phyloP scores from a whole-genome alignment of 2,113 vertebrate genomes.

The Trogon melanurus region DNA sequence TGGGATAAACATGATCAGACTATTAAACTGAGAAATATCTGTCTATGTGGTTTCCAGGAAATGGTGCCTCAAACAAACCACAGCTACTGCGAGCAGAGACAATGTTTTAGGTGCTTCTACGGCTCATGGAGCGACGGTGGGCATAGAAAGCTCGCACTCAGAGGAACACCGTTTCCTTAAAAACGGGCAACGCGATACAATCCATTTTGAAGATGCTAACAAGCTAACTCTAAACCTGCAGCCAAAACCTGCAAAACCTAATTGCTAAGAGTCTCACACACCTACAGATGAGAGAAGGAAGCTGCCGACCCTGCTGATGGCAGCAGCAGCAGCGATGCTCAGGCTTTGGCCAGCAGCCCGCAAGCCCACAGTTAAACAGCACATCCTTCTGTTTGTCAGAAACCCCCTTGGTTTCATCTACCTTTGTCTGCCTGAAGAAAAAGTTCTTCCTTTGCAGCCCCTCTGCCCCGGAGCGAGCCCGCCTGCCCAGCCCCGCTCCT shows the following conservation, averaged over 20 bases:
- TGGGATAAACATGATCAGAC: constrained; percentile 48
- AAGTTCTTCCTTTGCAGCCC: neutral
- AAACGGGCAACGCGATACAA: neutral
- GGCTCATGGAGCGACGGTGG: neutral
- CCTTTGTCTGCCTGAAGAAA: neutral
- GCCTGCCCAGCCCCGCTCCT: neutral
- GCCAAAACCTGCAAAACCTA: neutral
- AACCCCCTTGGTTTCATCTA: accelerated
- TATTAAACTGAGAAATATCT: constrained; percentile 32
- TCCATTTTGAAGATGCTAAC: neutral
- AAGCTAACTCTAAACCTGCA: neutral
- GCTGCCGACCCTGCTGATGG: neutral
- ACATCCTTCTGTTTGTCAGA: accelerated
- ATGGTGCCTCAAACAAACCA: constrained; percentile 15
- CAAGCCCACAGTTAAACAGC: accelerated
- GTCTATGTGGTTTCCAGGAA: constrained; percentile 57
- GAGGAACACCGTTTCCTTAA: neutral
- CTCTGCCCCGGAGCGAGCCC: neutral
- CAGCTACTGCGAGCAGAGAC: neutral
- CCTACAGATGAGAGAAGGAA: neutral
- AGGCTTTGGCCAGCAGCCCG: neutral
- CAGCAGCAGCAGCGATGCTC: neutral
- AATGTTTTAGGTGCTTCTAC: neutral
- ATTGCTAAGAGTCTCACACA: neutral
- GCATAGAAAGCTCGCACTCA: accelerated